These are phyloP conservation scores for Avahi laniger DNA, from an alignment of 2,797 vertebrate genomes.

Conservation along the genomic window DNA sequence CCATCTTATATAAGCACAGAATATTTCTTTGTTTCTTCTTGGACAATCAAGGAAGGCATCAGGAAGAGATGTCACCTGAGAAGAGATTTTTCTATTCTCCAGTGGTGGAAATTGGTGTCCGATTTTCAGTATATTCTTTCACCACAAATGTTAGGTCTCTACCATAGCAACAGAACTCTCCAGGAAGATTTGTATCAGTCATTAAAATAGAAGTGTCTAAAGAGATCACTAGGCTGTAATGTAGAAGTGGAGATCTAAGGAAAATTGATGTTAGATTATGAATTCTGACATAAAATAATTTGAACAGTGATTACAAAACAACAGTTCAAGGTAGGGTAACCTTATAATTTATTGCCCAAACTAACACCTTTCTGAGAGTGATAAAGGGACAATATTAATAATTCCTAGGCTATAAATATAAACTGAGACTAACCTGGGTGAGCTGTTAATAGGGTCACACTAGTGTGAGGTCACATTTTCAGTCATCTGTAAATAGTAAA, in stretches of 20 bases:
- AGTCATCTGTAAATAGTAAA: not conserved
- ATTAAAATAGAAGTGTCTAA: slow-evolving; percentile 6
- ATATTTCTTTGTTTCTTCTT: not conserved
- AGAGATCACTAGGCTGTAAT: not conserved
- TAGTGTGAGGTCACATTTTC: not conserved
- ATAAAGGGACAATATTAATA: not conserved
- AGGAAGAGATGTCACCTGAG: not conserved
- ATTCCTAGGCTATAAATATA: not conserved
- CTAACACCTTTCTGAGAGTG: not conserved
- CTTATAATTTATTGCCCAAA: slow-evolving; percentile 14
- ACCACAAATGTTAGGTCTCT: not conserved
- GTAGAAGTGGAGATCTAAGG: not conserved
- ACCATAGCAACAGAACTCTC: slow-evolving; percentile 29
- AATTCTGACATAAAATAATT: slow-evolving; percentile 27
- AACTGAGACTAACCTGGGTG: not conserved
- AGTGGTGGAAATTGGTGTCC: not conserved
- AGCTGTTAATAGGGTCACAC: not conserved
- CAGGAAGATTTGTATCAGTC: not conserved
- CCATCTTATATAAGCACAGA: not conserved
- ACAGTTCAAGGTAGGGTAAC: not conserved
- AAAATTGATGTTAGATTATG: not conserved
- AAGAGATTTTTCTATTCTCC: slow-evolving; percentile 21
- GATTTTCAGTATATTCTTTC: not conserved
- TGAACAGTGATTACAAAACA: not conserved
- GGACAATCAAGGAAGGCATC: not conserved